A percentile compares a stretch with the other conserved stretches of the same genome.
phyloP scores from a whole-genome alignment of 2,113 vertebrate genomes.

The Nothoprocta pentlandii region DNA sequence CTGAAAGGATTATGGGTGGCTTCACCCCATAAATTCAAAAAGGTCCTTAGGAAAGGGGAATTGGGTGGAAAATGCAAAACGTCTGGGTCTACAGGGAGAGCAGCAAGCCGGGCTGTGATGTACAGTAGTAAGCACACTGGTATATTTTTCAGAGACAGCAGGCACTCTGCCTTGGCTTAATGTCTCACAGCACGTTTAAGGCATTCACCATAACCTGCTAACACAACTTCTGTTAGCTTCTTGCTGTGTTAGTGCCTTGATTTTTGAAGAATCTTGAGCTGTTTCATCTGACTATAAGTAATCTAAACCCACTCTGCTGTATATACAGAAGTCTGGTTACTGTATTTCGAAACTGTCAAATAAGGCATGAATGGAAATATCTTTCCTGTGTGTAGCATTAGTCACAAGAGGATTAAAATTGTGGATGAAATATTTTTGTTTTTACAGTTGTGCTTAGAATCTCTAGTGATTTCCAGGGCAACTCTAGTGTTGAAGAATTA shows the following conservation, averaged over 20 bases:
- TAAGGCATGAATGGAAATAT: constrained; percentile 8
- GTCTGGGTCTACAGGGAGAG: neutral
- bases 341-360: constrained; percentile 23
- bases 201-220: fast-evolving
- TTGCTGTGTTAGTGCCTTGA: neutral
- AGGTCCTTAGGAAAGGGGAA: neutral
- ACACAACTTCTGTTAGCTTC: neutral
- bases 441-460: constrained; percentile 23
- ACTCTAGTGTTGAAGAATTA: constrained; percentile 30
- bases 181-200: neutral
- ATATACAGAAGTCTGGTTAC: neutral
- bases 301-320: neutral
- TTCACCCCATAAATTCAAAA: constrained; percentile 29
- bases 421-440: constrained; percentile 35
- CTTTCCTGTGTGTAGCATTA: constrained; percentile 2
- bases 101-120: neutral
- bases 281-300: neutral
- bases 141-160: fast-evolving
- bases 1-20: neutral
- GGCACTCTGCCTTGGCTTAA: neutral
- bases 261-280: neutral
- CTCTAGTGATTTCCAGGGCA: neutral
- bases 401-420: constrained; percentile 13
- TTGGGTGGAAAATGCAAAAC: neutral
- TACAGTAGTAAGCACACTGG: neutral